phyloP scores from a whole-genome alignment of 2,797 vertebrate species.

The Sebastes taczanowskii region DNA sequence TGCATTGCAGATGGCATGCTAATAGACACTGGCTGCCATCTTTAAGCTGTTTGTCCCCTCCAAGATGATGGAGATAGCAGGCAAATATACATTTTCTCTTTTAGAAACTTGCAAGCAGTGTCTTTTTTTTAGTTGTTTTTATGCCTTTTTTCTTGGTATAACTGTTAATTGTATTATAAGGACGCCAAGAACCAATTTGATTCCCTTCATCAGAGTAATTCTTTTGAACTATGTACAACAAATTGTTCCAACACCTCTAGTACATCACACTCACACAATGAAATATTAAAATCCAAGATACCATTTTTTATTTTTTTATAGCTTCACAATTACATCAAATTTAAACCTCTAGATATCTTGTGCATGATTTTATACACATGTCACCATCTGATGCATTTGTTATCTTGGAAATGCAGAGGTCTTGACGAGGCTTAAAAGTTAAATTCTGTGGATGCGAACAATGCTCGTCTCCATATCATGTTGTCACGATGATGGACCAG shows the following conservation, averaged over 20 bases:
- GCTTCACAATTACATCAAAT: not conserved
- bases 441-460: not conserved
- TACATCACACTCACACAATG: not conserved
- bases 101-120: not conserved
- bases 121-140: not conserved
- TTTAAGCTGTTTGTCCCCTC: constrained; percentile 47
- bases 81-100: not conserved
- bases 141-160: not conserved
- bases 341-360: not conserved
- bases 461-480: not conserved
- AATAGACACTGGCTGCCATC: constrained; percentile 63
- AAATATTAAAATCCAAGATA: not conserved
- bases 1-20: constrained; percentile 73
- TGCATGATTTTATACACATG: not conserved
- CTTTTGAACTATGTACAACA: not conserved
- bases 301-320: not conserved
- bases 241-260: not conserved
- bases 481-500: not conserved
- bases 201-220: not conserved
- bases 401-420: not conserved
- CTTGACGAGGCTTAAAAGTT: not conserved
- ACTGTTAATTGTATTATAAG: not conserved
- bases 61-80: not conserved
- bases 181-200: not conserved
- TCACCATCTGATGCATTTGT: not conserved